These are phyloP conservation scores for Cheilosia pagana DNA, from an alignment of 2,888 invertebrate genomes.

Conservation along the genomic window DNA sequence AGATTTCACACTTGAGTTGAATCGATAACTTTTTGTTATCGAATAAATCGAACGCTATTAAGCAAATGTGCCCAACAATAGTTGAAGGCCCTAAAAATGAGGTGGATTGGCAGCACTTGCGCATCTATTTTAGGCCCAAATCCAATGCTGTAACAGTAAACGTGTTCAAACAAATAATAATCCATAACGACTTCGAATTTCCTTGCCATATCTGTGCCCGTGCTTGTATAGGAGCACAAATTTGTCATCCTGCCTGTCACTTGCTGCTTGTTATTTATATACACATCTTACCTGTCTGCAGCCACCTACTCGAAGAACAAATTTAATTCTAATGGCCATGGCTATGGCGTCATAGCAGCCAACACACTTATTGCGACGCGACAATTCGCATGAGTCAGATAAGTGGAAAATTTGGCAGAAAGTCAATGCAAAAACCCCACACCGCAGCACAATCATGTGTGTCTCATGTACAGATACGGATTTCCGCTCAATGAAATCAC, in stretches of 20 bases:
- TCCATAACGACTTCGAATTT: too few species aligned
- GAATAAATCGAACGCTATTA: too few species aligned
- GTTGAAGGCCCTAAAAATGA: too few species aligned
- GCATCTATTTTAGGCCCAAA: too few species aligned
- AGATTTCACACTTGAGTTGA: too few species aligned
- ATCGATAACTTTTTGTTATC: too few species aligned
- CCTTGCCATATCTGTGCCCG: too few species aligned
- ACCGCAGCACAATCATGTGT: conserved; percentile 18
- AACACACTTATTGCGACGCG: conserved; percentile 35
- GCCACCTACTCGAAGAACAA: conserved; percentile 64
- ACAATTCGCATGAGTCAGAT: conserved; percentile 62
- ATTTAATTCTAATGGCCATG: conserved; percentile 63
- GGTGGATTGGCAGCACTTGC: too few species aligned
- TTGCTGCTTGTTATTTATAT: conserved; percentile 48
- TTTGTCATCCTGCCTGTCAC: conserved; percentile 41
- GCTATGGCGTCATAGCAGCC: conserved; percentile 56
- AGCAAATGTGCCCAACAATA: too few species aligned
- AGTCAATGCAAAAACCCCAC: conserved; percentile 47
- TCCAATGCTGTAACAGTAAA: too few species aligned
- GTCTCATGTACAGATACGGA: conserved; percentile 3
- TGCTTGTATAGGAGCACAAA: background rate
- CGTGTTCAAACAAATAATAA: too few species aligned
- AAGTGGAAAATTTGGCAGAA: conserved; percentile 57
- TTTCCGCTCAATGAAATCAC: conserved; percentile 63
- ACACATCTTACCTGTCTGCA: conserved; percentile 62